A percentile compares a stretch with the other conserved stretches of the same genome.
These are phyloP conservation scores for Antheraea assamensis DNA, from an alignment of 2,888 invertebrate genomes.

Conservation along the genomic window DNA sequence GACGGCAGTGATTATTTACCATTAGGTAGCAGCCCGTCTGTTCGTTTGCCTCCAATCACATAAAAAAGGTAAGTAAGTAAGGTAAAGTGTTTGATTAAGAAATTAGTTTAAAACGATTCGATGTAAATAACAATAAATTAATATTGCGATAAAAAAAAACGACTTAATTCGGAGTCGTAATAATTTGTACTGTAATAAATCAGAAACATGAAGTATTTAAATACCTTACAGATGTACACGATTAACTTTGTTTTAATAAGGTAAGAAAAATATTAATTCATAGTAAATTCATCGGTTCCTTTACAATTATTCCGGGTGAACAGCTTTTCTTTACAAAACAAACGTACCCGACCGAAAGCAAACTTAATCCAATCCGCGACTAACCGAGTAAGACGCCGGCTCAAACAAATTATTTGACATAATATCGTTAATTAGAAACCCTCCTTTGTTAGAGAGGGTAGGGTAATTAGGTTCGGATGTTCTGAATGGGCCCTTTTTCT, in stretches of 20 bases:
- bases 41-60: too few relatives aligned
- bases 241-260: neutral
- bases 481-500: slow-evolving; percentile 81
- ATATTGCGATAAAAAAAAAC: too few relatives aligned
- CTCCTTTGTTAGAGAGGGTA: slow-evolving; percentile 74
- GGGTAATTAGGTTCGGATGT: slow-evolving; percentile 80
- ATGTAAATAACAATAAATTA: too few relatives aligned
- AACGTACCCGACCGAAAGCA: slow-evolving; percentile 61
- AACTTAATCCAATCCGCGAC: slow-evolving; percentile 76
- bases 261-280: slow-evolving; percentile 12
- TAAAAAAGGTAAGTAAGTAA: too few relatives aligned
- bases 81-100: neutral
- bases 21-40: too few relatives aligned
- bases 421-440: slow-evolving; percentile 82
- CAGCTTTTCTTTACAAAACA: slow-evolving; percentile 62
- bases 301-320: slow-evolving; percentile 52
- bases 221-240: neutral
- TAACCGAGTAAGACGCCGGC: slow-evolving; percentile 73
- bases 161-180: neutral
- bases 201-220: neutral
- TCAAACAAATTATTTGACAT: slow-evolving; percentile 82
- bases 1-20: too few relatives aligned
- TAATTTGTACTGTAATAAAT: neutral
- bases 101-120: neutral
- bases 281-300: slow-evolving; percentile 29